phyloP scores from a whole-genome alignment of 2,113 vertebrate species.

The Epinephelus lanceolatus region DNA sequence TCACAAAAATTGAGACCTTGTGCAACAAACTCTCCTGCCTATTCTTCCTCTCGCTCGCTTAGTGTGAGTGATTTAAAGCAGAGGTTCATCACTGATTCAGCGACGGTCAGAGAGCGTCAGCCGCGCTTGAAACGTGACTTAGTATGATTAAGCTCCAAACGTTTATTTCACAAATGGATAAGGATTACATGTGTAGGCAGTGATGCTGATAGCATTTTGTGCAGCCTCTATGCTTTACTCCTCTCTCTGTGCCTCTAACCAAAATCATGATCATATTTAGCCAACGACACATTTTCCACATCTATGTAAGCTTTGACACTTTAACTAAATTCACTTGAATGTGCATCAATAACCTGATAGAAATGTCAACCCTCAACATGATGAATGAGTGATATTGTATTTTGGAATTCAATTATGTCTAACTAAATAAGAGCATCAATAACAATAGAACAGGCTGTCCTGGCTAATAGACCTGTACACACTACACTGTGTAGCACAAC shows the following conservation, averaged over 20 bases:
- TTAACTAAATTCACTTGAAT: conserved; percentile 53
- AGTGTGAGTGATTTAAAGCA: conserved; percentile 26
- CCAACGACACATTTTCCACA: conserved; percentile 17
- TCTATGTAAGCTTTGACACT: conserved; percentile 42
- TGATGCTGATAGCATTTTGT: conserved; percentile 7
- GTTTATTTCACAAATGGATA: conserved; percentile 56
- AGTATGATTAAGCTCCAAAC: conserved; percentile 49
- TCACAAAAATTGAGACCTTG: conserved; percentile 30
- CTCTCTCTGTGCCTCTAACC: neutral
- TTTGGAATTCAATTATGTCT: conserved; percentile 73
- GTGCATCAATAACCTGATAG: conserved; percentile 63
- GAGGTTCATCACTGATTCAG: conserved; percentile 50
- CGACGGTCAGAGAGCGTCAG: conserved; percentile 29
- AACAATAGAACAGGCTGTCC: conserved; percentile 67
- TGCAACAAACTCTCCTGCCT: conserved; percentile 10
- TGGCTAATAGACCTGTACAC: conserved; percentile 50
- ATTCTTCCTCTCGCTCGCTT: neutral
- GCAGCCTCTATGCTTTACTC: neutral
- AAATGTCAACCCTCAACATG: conserved; percentile 74
- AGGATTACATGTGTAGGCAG: conserved; percentile 50
- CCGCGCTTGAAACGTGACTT: conserved; percentile 51
- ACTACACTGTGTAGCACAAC: conserved; percentile 32
- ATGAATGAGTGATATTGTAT: conserved; percentile 74
- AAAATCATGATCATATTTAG: conserved; percentile 10
- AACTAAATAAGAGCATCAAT: conserved; percentile 75